Percentiles rank a stretch among this genome's conserved stretches.
Evolutionary conservation across 2,888 invertebrate genomes (phyloP).

Genomic region (Lithodes maja): DNA sequence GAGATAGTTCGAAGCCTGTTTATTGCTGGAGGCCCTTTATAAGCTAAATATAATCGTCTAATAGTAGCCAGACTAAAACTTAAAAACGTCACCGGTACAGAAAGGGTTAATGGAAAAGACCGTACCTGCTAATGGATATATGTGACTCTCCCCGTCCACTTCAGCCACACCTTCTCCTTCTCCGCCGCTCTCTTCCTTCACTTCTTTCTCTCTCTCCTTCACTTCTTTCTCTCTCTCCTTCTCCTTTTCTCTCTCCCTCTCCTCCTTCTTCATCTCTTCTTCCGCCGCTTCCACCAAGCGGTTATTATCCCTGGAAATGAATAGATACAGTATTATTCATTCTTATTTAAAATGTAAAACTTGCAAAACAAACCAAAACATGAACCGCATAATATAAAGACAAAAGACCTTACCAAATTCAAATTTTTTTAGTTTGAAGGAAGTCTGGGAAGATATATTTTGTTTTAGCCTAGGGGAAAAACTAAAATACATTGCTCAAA

Average conservation of each 20-base stretch:
- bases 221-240: conserved; percentile 37
- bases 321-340: background rate
- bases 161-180: background rate
- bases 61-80: no score
- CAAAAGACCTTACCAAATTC: no score
- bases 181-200: conserved; percentile 22
- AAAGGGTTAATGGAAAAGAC: background rate
- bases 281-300: conserved; percentile 52
- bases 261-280: conserved; percentile 53
- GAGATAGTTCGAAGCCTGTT: no score
- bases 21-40: no score
- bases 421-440: no score
- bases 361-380: no score
- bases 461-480: no score
- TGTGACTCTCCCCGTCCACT: background rate
- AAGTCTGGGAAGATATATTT: no score
- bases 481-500: no score
- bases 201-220: conserved; percentile 45
- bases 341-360: no score
- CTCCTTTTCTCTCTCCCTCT: conserved; percentile 46
- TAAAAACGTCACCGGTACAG: background rate
- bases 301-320: conserved; percentile 47
- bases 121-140: background rate
- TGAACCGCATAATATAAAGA: no score
- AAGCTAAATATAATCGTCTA: no score